Conservation (phyloP, 2,888 invertebrate species). For the Gortyna flavago region DNA sequence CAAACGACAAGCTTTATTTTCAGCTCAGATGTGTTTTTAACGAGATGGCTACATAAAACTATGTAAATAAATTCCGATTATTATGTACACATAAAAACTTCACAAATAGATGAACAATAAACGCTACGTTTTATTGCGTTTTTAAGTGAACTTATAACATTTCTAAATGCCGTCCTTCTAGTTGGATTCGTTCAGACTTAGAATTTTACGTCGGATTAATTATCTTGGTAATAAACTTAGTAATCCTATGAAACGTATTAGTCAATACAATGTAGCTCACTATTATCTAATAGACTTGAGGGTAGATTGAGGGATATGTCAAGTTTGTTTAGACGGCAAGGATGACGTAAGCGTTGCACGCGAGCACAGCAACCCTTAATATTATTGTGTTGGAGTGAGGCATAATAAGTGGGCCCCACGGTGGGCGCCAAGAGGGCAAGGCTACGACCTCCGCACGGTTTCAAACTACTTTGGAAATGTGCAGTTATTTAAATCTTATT, state of each 20-base stretch:
- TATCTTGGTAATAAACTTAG: slow-evolving; percentile 38
- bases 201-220: slow-evolving; percentile 31
- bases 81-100: slow-evolving; percentile 55
- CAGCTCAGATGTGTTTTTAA: slow-evolving; percentile 54
- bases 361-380: slow-evolving; percentile 70
- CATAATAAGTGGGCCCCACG: slow-evolving; percentile 66
- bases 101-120: slow-evolving; percentile 59
- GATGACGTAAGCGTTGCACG: slow-evolving; percentile 75
- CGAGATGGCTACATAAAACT: slow-evolving; percentile 47
- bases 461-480: slow-evolving; percentile 60
- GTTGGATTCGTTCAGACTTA: slow-evolving; percentile 36
- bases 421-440: slow-evolving; percentile 79
- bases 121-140: slow-evolving; percentile 59
- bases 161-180: slow-evolving; percentile 33
- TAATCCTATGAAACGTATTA: slow-evolving; percentile 23
- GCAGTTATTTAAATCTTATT: slow-evolving; percentile 61
- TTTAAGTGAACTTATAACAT: slow-evolving; percentile 37
- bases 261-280: slow-evolving; percentile 15
- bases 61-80: slow-evolving; percentile 51
- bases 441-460: slow-evolving; percentile 73
- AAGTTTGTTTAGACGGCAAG: slow-evolving; percentile 66
- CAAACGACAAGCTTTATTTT: slow-evolving; percentile 39
- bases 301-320: slow-evolving; percentile 56
- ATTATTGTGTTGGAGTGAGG: slow-evolving; percentile 59
- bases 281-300: slow-evolving; percentile 44